These are phyloP conservation scores for Pheosia tremula DNA, from an alignment of 2,888 invertebrate species.

Conservation along the genomic window DNA sequence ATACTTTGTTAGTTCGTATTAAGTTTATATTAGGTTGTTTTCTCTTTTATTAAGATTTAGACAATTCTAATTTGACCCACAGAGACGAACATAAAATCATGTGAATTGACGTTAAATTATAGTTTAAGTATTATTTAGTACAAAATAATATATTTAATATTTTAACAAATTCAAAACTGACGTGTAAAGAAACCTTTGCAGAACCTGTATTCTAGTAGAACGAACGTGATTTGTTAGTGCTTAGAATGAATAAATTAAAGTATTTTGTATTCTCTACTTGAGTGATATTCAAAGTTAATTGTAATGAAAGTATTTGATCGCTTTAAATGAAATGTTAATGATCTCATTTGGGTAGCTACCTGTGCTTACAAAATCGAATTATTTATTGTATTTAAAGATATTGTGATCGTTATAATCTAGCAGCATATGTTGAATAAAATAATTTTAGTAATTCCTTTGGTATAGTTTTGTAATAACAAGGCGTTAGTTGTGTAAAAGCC, in stretches of 20 bases:
- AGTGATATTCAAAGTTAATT: slow-evolving; percentile 49
- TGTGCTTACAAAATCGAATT: slow-evolving; percentile 32
- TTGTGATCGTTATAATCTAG: slow-evolving; percentile 42
- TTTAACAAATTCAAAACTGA: background rate
- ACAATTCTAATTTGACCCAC: slow-evolving; percentile 15
- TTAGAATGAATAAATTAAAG: slow-evolving; percentile 42
- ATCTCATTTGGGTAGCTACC: slow-evolving; percentile 57
- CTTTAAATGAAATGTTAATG: slow-evolving; percentile 38
- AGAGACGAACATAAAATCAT: slow-evolving; percentile 22
- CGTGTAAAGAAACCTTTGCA: slow-evolving; percentile 3
- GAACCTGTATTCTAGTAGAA: slow-evolving; percentile 36
- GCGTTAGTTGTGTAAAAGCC: slow-evolving; percentile 74
- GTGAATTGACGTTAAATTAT: slow-evolving; percentile 29
- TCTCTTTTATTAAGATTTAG: slow-evolving; percentile 21
- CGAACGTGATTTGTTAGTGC: slow-evolving; percentile 34
- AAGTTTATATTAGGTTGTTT: slow-evolving; percentile 39
- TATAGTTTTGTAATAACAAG: slow-evolving; percentile 72
- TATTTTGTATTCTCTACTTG: slow-evolving; percentile 55
- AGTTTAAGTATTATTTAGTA: slow-evolving; percentile 24
- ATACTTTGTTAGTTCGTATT: slow-evolving; percentile 35
- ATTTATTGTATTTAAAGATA: slow-evolving; percentile 49
- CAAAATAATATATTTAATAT: slow-evolving; percentile 14
- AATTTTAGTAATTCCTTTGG: slow-evolving; percentile 48
- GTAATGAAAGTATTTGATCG: slow-evolving; percentile 29
- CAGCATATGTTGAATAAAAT: slow-evolving; percentile 40